These are phyloP conservation scores for Anguilla japonica DNA, from an alignment of 2,113 vertebrate genomes.

Conservation along the genomic window DNA sequence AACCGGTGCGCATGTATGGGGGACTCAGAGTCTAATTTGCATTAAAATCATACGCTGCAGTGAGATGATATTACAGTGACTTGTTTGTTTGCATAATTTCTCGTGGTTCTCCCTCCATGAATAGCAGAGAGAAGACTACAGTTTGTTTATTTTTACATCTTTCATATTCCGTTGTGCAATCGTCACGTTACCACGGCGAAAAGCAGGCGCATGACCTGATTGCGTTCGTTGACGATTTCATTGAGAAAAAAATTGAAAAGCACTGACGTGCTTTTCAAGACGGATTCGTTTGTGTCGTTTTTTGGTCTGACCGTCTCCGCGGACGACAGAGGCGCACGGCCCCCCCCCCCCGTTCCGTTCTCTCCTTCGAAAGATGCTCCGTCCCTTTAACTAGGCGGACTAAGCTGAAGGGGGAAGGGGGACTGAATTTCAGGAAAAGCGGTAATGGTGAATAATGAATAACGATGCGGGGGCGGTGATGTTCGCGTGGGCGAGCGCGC, in stretches of 20 bases:
- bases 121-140: neutral
- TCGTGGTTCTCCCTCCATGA: neutral
- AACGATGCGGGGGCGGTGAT: neutral
- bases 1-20: neutral
- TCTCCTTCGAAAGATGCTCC: conserved; percentile 22
- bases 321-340: neutral
- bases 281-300: conserved; percentile 35
- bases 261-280: conserved; percentile 23
- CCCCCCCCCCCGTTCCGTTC: neutral
- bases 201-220: neutral
- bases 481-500: neutral
- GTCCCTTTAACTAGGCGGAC: conserved; percentile 39
- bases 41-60: neutral
- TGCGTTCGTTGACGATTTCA: neutral
- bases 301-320: conserved; percentile 31
- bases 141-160: neutral
- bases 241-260: conserved; percentile 2
- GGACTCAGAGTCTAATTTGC: neutral
- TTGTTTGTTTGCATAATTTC: too few species aligned
- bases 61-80: neutral
- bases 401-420: neutral
- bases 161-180: neutral
- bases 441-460: conserved; percentile 46
- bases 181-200: neutral
- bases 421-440: conserved; percentile 39